Evolutionary conservation across 2,888 invertebrate genomes (phyloP), one percentile per base, ranked within the genome.

Genomic region (Stramonita haemastoma): DNA sequence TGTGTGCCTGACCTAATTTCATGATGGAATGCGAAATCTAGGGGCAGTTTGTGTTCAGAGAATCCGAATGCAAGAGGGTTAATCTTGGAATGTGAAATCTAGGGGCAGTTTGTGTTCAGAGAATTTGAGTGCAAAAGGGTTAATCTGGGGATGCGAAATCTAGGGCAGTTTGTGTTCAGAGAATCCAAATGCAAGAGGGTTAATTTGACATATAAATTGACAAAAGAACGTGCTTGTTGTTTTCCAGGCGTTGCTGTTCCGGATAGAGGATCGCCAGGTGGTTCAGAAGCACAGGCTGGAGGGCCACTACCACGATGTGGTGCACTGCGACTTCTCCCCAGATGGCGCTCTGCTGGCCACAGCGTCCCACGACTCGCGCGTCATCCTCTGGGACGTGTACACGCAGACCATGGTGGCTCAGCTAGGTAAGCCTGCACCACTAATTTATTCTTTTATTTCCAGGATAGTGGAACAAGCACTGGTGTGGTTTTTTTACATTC

Each of bases 271-370:
- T 13, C 84, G 84, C 22, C 8, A 84, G 2, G 57, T 57, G 15
- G 26, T 34, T 22, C 17, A 22, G n/a, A 56, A 46, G n/a, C 26
- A 29, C 26, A 66, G 94, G 84, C 94, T 97, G 17, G 93, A 93
- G n/a, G 97, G 96, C 5, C 97, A 97, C 93, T 94, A 95, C 77
- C 95, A 97, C 93, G 96, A 96, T 91, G 96, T 97, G 19, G 95
- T 95, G 15, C 92, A 95, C 90, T 96, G 96, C 93, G 96, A 96
- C 90, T 96, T 96, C 94, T 96, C 96, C 77, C 95, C 95, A n/a
- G 97, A 97, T 94, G 96, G 96, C 73, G 96, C 96, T 88, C 94
- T 97, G 46, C 94, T 97, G 70, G 96, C 96, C 1, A 96, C 97
- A 19, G 96, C 96, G 2, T 96, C 96, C 0, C 96, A 95, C 93